Evolutionary conservation across 1,140 invertebrate species (phyloP).

Genomic region (Pogonus chalceus): DNA sequence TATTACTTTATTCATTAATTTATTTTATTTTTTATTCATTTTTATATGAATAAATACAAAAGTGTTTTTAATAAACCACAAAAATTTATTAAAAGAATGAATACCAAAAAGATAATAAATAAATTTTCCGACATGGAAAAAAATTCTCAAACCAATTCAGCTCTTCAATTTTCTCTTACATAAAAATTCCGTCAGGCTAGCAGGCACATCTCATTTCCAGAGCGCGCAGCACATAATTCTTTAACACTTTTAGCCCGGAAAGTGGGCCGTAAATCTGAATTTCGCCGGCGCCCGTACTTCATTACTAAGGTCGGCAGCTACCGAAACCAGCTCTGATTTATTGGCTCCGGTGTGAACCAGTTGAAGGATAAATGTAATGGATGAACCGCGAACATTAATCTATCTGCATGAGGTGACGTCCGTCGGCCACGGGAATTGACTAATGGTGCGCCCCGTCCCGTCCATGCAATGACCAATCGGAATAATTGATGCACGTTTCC

Average conservation of each 20-base stretch:
- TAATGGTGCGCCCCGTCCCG: constrained; percentile 15
- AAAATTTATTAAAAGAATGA: too few species aligned
- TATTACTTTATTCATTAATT: too few species aligned
- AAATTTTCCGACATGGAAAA: too few species aligned
- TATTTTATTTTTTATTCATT: too few species aligned
- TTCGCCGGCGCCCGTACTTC: not conserved
- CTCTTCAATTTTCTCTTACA: too few species aligned
- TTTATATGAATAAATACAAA: too few species aligned
- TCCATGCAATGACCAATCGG: constrained; percentile 6
- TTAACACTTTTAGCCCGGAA: not conserved
- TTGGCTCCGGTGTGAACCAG: constrained; percentile 13
- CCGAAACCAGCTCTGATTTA: not conserved
- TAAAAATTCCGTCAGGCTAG: too few species aligned
- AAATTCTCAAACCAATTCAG: too few species aligned
- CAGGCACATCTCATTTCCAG: constrained; percentile 1
- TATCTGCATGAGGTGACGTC: constrained; percentile 11
- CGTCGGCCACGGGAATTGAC: constrained; percentile 13
- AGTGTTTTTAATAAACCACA: too few species aligned
- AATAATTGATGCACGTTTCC: constrained; percentile 11
- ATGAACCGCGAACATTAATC: constrained; percentile 26
- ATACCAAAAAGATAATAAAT: too few species aligned
- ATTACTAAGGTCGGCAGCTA: not conserved
- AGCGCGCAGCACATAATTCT: constrained; percentile 2
- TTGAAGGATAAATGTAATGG: constrained; percentile 28
- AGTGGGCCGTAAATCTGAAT: constrained; percentile 5